A percentile compares a stretch with the other conserved stretches of the same genome.
Conservation (phyloP, 2,888 invertebrate genomes). For the Lasioglossum marginatum region DNA sequence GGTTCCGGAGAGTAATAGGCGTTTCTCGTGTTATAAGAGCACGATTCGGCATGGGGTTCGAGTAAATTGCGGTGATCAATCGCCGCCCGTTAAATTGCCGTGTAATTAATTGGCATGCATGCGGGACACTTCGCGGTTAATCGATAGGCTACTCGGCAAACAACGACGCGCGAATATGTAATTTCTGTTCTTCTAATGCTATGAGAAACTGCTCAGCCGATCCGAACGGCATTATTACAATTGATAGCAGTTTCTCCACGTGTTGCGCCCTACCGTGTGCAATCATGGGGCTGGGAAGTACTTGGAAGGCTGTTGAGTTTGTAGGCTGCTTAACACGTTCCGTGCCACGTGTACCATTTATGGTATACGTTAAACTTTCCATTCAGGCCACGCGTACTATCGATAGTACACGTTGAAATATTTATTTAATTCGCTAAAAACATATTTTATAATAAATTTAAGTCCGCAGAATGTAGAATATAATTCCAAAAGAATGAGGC, state of each 20-base stretch:
- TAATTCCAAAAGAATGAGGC: no score
- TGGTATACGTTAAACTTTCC: no score
- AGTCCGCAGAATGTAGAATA: no score
- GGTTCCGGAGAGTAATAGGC: conserved; percentile 44
- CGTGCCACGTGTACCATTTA: no score
- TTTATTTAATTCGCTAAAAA: no score
- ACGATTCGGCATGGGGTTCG: conserved; percentile 38
- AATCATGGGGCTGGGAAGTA: background rate
- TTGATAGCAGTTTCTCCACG: conserved; percentile 20
- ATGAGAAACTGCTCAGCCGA: background rate
- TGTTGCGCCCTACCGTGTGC: background rate
- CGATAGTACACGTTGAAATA: no score
- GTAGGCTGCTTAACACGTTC: background rate
- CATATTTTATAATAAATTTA: no score
- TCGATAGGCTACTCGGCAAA: conserved; percentile 39
- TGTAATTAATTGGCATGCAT: conserved; percentile 56
- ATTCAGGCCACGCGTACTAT: no score
- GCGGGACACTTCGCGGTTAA: conserved; percentile 42
- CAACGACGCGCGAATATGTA: conserved; percentile 26
- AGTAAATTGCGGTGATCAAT: conserved; percentile 59
- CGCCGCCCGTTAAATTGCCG: conserved; percentile 40
- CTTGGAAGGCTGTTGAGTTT: background rate
- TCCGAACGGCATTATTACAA: conserved; percentile 24
- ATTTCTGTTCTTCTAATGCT: conserved; percentile 43
- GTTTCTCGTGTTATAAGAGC: conserved; percentile 43